A percentile compares a stretch with the other conserved stretches of the same genome.
Evolutionary conservation across 2,113 vertebrate species (phyloP).

Genomic region (Poicephalus meyeri): DNA sequence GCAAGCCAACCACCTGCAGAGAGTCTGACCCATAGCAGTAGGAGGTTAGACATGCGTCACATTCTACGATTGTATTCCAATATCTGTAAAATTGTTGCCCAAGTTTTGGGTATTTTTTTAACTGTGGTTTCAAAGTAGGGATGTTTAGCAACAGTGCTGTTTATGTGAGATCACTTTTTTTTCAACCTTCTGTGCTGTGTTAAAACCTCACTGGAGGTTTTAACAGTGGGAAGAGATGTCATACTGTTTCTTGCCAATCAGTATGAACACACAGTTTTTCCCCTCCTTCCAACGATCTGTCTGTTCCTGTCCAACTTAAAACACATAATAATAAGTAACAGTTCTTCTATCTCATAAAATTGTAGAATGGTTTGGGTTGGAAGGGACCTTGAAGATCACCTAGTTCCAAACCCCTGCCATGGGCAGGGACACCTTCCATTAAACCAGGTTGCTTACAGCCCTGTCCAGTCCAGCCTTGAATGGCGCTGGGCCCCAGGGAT

Average conservation of each 20-base stretch:
- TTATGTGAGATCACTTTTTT: background rate
- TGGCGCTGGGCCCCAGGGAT: background rate
- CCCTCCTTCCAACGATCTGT: background rate
- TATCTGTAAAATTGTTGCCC: background rate
- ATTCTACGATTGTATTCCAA: background rate
- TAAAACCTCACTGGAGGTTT: background rate
- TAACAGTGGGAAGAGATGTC: background rate
- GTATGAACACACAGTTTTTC: background rate
- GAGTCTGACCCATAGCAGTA: background rate
- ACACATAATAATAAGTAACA: background rate
- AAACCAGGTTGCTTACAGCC: background rate
- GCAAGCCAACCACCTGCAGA: background rate
- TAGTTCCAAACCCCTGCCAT: background rate
- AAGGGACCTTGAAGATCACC: background rate
- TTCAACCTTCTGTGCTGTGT: background rate
- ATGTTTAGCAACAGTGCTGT: background rate
- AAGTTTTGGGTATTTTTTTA: background rate
- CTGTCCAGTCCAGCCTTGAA: background rate
- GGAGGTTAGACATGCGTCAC: background rate
- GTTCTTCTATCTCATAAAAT: background rate
- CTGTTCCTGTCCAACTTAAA: background rate
- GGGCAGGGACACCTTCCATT: background rate
- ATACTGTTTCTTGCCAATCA: background rate
- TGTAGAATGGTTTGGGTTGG: background rate
- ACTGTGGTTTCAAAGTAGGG: background rate